These are phyloP conservation scores for Camponotus floridanus DNA, from an alignment of 1,140 invertebrate species.

Conservation along the genomic window DNA sequence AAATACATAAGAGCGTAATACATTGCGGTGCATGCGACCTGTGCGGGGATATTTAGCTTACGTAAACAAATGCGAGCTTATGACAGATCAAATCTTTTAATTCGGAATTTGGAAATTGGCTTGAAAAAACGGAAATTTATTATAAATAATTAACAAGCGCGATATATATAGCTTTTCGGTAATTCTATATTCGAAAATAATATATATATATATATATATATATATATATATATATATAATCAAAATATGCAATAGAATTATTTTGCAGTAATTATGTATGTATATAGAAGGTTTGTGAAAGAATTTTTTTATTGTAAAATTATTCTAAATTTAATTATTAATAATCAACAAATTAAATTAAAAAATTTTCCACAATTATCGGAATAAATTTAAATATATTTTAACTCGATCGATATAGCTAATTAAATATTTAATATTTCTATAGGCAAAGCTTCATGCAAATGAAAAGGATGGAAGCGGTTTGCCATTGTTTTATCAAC, in stretches of 20 bases:
- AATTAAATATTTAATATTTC: not conserved
- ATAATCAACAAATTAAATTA: not conserved
- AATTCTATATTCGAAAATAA: not conserved
- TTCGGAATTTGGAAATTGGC: too few species aligned
- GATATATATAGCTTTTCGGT: too few species aligned
- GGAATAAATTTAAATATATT: not conserved
- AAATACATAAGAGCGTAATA: slow-evolving; percentile 36
- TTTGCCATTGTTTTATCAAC: slow-evolving; percentile 55
- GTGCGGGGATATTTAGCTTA: slow-evolving; percentile 31
- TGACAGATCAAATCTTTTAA: not conserved
- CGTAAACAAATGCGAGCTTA: slow-evolving; percentile 50
- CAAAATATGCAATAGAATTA: too few species aligned
- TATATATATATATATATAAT: not conserved
- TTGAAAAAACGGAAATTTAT: not conserved
- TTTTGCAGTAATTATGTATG: not conserved
- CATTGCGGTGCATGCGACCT: slow-evolving; percentile 40
- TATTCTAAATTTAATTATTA: not conserved
- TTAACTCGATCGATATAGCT: not conserved
- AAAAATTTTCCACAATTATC: not conserved
- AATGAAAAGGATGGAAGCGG: slow-evolving; percentile 26
- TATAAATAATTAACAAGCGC: not conserved
- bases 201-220: too few species aligned
- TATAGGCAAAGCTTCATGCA: slow-evolving; percentile 11
- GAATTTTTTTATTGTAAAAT: not conserved
- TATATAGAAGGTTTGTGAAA: not conserved